Percentiles rank a stretch among this genome's conserved stretches.
Evolutionary conservation across 2,797 vertebrate genomes (phyloP).

Genomic region (Hylomyscus alleni): DNA sequence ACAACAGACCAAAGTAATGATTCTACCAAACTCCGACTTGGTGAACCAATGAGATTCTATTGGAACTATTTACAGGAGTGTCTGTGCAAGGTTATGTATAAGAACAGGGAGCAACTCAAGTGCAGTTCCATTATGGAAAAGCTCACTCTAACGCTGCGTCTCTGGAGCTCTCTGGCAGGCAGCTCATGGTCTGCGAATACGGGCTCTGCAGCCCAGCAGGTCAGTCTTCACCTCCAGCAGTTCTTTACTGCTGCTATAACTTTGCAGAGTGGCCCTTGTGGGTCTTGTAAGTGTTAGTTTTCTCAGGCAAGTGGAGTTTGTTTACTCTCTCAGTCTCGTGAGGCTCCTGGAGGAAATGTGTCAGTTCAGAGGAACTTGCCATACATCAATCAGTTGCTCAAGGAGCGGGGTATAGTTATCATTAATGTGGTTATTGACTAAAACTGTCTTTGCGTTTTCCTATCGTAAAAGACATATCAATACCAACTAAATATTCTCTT

Average conservation of each 20-base stretch:
- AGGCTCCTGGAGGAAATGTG: not conserved
- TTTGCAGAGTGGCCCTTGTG: not conserved
- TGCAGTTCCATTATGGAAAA: not conserved
- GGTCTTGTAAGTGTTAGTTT: not conserved
- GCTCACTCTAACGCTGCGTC: not conserved
- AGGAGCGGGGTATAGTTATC: not conserved
- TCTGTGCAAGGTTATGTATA: not conserved
- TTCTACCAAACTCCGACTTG: not conserved
- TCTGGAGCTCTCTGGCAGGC: not conserved
- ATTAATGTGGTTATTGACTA: not conserved
- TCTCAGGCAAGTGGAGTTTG: not conserved
- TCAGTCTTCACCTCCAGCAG: not conserved
- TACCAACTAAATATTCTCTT: conserved; percentile 37
- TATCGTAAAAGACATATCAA: conserved; percentile 4
- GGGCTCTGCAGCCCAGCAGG: not conserved
- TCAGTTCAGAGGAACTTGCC: not conserved
- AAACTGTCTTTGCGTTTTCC: conserved; percentile 30
- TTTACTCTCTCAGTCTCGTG: not conserved
- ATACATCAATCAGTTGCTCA: not conserved
- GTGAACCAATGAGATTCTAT: not conserved
- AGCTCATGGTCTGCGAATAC: not conserved
- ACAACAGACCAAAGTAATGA: not conserved
- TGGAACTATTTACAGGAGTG: not conserved
- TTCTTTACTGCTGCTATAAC: not conserved
- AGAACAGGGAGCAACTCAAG: not conserved